Base-by-base conservation (phyloP, 1,140 invertebrate genomes). In the Anadara kagoshimensis region DNA sequence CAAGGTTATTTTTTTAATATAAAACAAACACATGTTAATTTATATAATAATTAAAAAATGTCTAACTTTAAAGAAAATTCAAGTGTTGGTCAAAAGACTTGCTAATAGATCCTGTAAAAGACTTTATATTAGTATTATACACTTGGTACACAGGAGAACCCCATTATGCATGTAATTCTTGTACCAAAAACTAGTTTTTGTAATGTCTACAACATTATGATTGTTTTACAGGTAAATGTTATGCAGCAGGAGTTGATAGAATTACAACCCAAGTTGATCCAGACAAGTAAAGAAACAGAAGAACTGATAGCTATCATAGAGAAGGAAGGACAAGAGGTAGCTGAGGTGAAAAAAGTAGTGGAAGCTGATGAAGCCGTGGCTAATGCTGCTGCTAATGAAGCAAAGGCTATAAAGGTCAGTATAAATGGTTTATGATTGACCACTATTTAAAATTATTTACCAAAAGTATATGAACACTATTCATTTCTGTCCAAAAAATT, bases 241-340 rank as follows among this genome's bases (percentile, higher is more conserved):
- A 89, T 90, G 84, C 87, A 90, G 75, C 78, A 82, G 29, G 88
- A 90, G 47, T 77, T 90, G 53, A 78, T 87, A 43, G 88, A 88
- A 2, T 75, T 90, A 36, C 83, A 88, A 69, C 89, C 89, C 3
- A 83, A 86, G 75, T 73, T 90, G 68, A 83, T 87, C 10, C 75
- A 88, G 71, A 90, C 86, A 0, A 86, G 83, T 29, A 75, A 81
- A 26, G 89, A 90, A 69, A 89, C 88, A 10, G 85, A 83, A 22
- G 86, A 89, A 53, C 76, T 90, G 12, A 87, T 89, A 10, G 63
- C 67, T n/a, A 78, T 85, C 36, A 90, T 90, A 62, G 87, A 89
- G 68, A 81, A 78, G 45, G 89, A 90, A 73, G 88, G 86, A 11
- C 66, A 80, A 11, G 86, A 89, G 45, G 88, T 90, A 12, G 89